phyloP scores from a whole-genome alignment of 2,113 vertebrate genomes.

The Podarcis cretensis region DNA sequence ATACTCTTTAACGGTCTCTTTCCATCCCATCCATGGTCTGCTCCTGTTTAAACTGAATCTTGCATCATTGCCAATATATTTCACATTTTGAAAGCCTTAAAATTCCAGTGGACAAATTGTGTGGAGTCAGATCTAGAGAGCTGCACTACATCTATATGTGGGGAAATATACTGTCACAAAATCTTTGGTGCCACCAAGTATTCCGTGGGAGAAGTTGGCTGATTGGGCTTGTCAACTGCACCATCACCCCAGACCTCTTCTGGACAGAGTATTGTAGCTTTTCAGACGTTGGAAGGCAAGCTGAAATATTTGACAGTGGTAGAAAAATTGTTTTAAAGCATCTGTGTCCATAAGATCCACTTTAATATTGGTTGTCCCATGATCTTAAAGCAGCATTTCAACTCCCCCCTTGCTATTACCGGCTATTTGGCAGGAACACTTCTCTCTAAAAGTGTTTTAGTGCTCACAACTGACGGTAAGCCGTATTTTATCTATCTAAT shows the following conservation, averaged over 20 bases:
- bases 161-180: background rate
- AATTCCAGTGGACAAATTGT: background rate
- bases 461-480: slow-evolving; percentile 48
- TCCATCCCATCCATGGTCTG: background rate
- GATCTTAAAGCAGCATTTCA: slow-evolving; percentile 47
- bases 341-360: background rate
- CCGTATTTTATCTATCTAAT: slow-evolving; percentile 53
- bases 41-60: background rate
- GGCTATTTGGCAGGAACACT: slow-evolving; percentile 29
- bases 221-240: background rate
- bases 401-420: slow-evolving; percentile 22
- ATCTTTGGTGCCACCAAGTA: background rate
- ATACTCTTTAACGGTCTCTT: background rate
- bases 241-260: background rate
- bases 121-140: background rate
- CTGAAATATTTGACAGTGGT: background rate
- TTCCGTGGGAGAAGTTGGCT: background rate
- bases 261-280: background rate
- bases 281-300: background rate
- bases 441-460: slow-evolving; percentile 48
- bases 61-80: background rate
- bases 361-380: slow-evolving; percentile 41
- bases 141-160: background rate
- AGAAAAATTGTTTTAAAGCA: background rate
- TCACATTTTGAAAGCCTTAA: background rate